Base-by-base conservation (phyloP, 2,888 invertebrate genomes). In the Conistra vaccinii region DNA sequence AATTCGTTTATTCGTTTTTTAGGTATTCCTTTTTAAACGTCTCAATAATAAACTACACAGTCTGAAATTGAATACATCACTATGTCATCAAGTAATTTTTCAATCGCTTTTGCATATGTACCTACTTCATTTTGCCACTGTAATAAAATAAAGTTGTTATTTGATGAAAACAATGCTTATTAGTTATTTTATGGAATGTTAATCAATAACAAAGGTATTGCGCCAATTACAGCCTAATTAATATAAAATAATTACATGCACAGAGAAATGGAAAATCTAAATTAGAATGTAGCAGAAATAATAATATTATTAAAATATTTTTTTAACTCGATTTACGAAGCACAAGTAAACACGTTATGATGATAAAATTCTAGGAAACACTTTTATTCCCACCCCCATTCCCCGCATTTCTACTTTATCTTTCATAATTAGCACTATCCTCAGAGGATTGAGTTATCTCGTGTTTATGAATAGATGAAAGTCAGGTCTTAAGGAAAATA, bases 361-460 rank as follows among this genome's bases (percentile, higher is more conserved):
- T 29, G 23, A 12, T 45, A 73, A 53, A 53, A 53, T 51, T 76
- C 53, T 51, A 29, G 42, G 14, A 35, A 73, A 42, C 12, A 51
- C 5, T 35, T n/a, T 70, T 17, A 32, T 53, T 29, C 23, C 17
- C 26, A 60, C 42, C 20, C 17, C 35, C 14, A 20, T 57, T 57
- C 2, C 3, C 5, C n/a, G n/a, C n/a, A n/a, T n/a, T n/a, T 6
- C 10, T 68, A 48, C 26, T 55, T 55, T n/a, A 26, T 73, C 42
- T 42, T 65, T 73, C 26, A 26, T 45, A 73, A 48, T 78, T 60
- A 71, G 2, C 53, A 53, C 20, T 63, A 45, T 32, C 2, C 32
- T 42, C 14, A 4, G 45, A 69, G 29, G 23, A 76, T 72, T 76
- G 4, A 39, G 26, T 53, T 32, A 51, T 51, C 14, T 9, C n/a